A percentile compares a stretch with the other conserved stretches of the same genome.
These are phyloP conservation scores for Oligia fasciuncula DNA, from an alignment of 2,888 invertebrate genomes.

Conservation along the genomic window DNA sequence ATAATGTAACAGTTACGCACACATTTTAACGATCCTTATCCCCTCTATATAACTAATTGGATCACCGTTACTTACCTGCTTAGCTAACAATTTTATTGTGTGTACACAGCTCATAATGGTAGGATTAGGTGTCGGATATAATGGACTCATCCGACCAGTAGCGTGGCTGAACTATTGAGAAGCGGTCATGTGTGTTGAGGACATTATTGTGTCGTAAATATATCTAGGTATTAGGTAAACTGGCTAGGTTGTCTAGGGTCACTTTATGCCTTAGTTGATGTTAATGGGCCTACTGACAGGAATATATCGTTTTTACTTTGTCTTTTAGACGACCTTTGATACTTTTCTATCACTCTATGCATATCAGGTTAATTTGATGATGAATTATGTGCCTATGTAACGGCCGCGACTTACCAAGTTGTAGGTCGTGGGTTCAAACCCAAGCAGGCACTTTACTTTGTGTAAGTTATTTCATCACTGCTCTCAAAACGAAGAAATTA, in stretches of 20 bases:
- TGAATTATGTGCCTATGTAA: background rate
- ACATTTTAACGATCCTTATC: constrained; percentile 34
- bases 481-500: no score
- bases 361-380: background rate
- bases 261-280: background rate
- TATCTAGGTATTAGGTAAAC: background rate
- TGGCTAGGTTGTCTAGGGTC: background rate
- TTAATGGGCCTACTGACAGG: background rate
- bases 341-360: background rate
- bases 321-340: background rate
- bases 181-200: constrained; percentile 16
- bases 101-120: constrained; percentile 35
- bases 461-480: no score
- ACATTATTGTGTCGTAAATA: constrained; percentile 3
- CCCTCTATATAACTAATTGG: constrained; percentile 29
- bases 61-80: constrained; percentile 32
- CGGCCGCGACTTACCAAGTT: no score
- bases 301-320: background rate
- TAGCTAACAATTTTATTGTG: constrained; percentile 23
- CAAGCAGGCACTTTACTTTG: no score
- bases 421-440: no score
- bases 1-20: constrained; percentile 26
- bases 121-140: constrained; percentile 36
- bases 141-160: constrained; percentile 15
- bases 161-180: background rate